phyloP scores from a whole-genome alignment of 2,113 vertebrate genomes.

The Oreotrochilus melanogaster region DNA sequence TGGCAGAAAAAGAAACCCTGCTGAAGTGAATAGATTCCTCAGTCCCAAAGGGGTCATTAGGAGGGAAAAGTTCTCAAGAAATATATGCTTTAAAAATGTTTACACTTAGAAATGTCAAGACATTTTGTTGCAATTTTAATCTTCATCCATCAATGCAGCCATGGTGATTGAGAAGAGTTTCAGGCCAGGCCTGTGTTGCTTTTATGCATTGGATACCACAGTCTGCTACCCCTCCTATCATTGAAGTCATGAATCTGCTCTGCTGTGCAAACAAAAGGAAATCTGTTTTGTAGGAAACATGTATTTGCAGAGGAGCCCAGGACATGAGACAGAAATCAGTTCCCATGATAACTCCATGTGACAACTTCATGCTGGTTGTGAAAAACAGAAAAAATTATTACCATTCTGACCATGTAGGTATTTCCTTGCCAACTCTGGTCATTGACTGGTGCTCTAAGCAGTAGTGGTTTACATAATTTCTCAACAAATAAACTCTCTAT shows the following conservation, averaged over 20 bases:
- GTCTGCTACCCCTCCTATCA: rapidly evolving
- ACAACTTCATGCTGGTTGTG: background rate
- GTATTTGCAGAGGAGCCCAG: background rate
- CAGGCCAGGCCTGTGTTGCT: background rate
- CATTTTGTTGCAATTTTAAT: background rate
- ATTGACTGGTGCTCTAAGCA: background rate
- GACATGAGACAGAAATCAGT: background rate
- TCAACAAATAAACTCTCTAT: background rate
- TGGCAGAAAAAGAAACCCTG: background rate
- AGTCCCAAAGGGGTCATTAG: background rate
- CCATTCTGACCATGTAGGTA: background rate
- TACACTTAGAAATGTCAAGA: background rate
- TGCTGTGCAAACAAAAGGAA: background rate
- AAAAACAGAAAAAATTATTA: background rate
- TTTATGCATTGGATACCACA: background rate
- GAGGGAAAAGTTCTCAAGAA: background rate
- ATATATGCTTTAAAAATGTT: background rate
- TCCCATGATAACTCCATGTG: background rate
- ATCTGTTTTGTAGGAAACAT: background rate
- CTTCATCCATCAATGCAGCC: background rate
- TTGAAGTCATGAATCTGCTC: background rate
- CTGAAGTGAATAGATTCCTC: background rate
- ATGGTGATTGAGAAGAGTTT: background rate
- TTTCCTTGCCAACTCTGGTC: background rate
- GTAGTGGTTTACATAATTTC: background rate